A percentile compares a stretch with the other conserved stretches of the same genome.
phyloP scores from a whole-genome alignment of 1,140 invertebrate species.

The Armadillidium nasatum region DNA sequence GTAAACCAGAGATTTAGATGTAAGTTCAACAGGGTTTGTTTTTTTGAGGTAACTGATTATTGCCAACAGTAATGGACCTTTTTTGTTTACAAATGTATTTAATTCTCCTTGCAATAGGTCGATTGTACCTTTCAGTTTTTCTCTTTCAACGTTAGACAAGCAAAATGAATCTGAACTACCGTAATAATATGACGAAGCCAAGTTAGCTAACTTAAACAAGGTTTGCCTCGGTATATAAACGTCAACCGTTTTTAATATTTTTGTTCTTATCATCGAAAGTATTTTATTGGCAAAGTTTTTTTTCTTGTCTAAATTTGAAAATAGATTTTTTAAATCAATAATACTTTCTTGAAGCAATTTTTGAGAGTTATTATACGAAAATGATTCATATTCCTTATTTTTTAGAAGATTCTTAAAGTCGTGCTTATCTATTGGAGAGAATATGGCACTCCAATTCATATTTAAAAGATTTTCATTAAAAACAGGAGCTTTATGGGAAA shows the following conservation, averaged over 20 bases:
- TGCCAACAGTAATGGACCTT: neutral
- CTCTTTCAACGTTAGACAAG: neutral
- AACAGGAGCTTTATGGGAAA: neutral
- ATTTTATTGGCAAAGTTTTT: neutral
- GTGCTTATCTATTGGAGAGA: neutral
- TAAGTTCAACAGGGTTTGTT: neutral
- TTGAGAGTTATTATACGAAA: neutral
- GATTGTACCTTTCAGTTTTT: neutral
- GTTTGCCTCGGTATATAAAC: neutral
- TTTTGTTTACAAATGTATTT: neutral
- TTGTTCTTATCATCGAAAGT: neutral
- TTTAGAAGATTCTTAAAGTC: neutral
- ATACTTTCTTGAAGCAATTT: neutral
- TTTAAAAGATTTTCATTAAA: neutral
- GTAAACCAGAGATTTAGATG: neutral
- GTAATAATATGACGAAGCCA: neutral
- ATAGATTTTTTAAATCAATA: neutral
- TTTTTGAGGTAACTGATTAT: neutral
- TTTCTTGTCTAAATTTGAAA: neutral
- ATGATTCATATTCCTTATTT: neutral
- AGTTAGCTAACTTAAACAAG: neutral
- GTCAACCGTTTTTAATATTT: neutral
- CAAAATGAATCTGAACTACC: neutral
- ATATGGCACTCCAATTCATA: constrained; percentile 2
- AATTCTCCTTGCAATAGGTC: neutral